phyloP scores from a whole-genome alignment of 2,113 vertebrate genomes.

The Pluvianellus socialis region DNA sequence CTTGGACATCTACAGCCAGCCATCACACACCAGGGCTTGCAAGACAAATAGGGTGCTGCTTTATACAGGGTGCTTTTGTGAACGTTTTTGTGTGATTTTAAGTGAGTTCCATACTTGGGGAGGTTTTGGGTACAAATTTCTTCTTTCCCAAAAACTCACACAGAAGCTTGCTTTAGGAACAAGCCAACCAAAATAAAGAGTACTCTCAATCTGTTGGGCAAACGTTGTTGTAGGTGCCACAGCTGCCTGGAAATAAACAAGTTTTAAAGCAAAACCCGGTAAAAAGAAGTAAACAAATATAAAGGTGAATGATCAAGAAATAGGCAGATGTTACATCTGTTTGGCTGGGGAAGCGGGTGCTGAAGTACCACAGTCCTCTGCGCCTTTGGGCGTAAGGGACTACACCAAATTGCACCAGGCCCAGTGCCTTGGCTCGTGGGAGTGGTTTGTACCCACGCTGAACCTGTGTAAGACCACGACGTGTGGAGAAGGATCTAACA shows the following conservation, averaged over 20 bases:
- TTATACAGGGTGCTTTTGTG: neutral
- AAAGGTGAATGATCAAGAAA: neutral
- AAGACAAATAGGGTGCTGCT: neutral
- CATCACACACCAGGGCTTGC: neutral
- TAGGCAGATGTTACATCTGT: neutral
- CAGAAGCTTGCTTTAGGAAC: neutral
- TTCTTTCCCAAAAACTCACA: neutral
- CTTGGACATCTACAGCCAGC: neutral
- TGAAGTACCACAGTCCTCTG: neutral
- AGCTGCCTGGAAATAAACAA: neutral
- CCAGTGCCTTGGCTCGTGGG: accelerated
- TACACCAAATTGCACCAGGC: neutral
- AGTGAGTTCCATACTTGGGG: neutral
- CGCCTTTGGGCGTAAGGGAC: neutral
- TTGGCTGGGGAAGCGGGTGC: neutral
- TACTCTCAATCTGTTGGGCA: neutral
- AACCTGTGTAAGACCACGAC: neutral
- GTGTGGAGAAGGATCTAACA: neutral
- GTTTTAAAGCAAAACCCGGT: neutral
- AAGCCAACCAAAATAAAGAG: neutral
- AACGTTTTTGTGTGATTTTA: neutral
- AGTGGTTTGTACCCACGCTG: neutral
- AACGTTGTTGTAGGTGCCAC: neutral
- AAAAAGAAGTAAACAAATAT: neutral
- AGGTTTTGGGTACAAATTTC: neutral